Evolutionary conservation across 2,113 vertebrate species (phyloP).

Genomic region (Terrapene triunguis): DNA sequence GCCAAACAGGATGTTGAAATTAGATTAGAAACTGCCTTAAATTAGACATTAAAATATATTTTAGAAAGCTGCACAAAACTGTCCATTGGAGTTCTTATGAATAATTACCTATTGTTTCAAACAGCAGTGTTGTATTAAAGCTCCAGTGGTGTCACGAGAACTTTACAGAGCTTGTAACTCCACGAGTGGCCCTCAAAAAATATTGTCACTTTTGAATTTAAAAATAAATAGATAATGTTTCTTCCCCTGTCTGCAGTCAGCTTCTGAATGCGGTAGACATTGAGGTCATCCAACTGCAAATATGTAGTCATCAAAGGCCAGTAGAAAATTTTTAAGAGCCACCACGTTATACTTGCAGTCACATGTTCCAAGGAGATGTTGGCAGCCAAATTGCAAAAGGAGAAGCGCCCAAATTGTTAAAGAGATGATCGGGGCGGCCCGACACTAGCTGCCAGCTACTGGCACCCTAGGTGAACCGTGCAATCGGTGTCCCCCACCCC

Average conservation of each 20-base stretch:
- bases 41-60: not conserved
- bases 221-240: not conserved
- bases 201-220: not conserved
- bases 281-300: not conserved
- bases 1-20: constrained; percentile 58
- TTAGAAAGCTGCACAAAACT: not conserved
- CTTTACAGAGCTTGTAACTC: not conserved
- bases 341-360: not conserved
- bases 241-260: not conserved
- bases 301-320: not conserved
- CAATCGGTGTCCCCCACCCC: too few relatives aligned
- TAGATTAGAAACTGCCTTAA: constrained; percentile 47
- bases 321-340: not conserved
- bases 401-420: not conserved
- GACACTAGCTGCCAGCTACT: too few relatives aligned
- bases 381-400: not conserved
- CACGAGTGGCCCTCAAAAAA: not conserved
- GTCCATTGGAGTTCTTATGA: not conserved
- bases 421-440: not conserved
- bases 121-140: not conserved
- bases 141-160: not conserved
- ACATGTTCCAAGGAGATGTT: not conserved
- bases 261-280: not conserved
- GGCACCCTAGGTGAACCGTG: too few relatives aligned
- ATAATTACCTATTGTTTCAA: constrained; percentile 34